Base-by-base conservation (phyloP, 2,888 invertebrate species). In the Aplocera efformata region DNA sequence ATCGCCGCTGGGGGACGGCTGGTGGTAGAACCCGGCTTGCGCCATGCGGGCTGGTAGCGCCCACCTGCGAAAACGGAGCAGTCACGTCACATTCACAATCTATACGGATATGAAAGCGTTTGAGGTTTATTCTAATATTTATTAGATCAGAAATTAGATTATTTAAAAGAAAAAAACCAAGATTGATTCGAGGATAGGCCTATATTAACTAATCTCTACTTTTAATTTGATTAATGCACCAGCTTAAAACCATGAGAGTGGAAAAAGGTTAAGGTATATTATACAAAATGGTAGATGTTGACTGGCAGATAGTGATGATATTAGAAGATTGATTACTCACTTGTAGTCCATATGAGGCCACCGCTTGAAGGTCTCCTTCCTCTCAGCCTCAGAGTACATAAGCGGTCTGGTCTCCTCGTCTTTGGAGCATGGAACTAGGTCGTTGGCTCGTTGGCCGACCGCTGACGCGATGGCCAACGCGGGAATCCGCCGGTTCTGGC, bases 321-420 rank as follows among this genome's bases (percentile, higher is more conserved):
- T 4, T 31, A n/a, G 27, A 17, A 5, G 6, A 21, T 20, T 4
- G 10, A 10, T 3, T 13, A 82, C 89, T 86, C 71, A 96, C 96
- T 97, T 97, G 84, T 97, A 98, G 78, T 97, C 96, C 96, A 96
- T 97, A 70, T 98, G 98, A 1, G 98, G 98, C 98, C 98, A 98
- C 67, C 95, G 92, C 53, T 93, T 93, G 80, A 98, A 98, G 0
- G 98, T 97, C 70, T 96, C 94, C 58, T 95, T 91, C 28, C 98
- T 90, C 48, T 96, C 95, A 0, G 96, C 95, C 81, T 98, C 98
- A 52, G 96, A 96, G 74, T 96, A 96, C 98, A 98, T 98, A 43
- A 92, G 82, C 1, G 84, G 81, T 54, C 86, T 63, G 6, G 79
- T 70, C 53, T 86, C 86, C 51, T 85, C 83, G 42, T 88, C 86